A percentile compares a stretch with the other conserved stretches of the same genome.
Evolutionary conservation across 2,888 invertebrate species (phyloP).

Genomic region (Rhimphoctona megacephalus): DNA sequence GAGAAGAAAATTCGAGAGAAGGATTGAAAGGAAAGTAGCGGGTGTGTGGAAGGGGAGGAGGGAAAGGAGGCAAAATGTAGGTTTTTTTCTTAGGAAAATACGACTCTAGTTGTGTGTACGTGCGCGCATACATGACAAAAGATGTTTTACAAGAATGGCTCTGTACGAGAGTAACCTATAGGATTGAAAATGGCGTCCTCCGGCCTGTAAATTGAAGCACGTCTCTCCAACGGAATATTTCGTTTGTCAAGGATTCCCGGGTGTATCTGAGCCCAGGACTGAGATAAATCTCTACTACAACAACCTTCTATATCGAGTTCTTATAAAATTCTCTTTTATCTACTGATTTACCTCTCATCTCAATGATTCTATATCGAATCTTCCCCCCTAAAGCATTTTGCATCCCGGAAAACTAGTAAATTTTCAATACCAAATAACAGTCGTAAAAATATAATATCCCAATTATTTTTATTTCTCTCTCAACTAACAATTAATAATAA

Average conservation of each 20-base stretch:
- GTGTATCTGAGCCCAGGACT: constrained; percentile 8
- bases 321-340: constrained; percentile 23
- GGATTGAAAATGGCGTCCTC: constrained; percentile 14
- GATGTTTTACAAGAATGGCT: constrained; percentile 14
- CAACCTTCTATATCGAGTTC: constrained; percentile 7
- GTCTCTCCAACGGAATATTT: constrained; percentile 47
- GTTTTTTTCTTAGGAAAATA: not conserved
- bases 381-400: not conserved
- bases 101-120: not conserved
- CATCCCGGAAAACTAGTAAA: not conserved
- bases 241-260: constrained; percentile 44
- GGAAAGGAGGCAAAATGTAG: not conserved
- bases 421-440: not conserved
- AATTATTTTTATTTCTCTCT: not conserved
- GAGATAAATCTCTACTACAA: constrained; percentile 43
- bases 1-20: not conserved
- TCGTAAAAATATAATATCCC: not conserved
- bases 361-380: not conserved
- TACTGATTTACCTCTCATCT: constrained; percentile 9
- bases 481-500: not conserved
- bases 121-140: constrained; percentile 4
- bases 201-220: constrained; percentile 44
- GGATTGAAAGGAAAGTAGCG: not conserved
- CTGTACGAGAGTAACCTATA: constrained; percentile 13
- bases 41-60: not conserved